These are phyloP conservation scores for Phymatocera aterrima DNA, from an alignment of 2,888 invertebrate genomes.

Conservation along the genomic window DNA sequence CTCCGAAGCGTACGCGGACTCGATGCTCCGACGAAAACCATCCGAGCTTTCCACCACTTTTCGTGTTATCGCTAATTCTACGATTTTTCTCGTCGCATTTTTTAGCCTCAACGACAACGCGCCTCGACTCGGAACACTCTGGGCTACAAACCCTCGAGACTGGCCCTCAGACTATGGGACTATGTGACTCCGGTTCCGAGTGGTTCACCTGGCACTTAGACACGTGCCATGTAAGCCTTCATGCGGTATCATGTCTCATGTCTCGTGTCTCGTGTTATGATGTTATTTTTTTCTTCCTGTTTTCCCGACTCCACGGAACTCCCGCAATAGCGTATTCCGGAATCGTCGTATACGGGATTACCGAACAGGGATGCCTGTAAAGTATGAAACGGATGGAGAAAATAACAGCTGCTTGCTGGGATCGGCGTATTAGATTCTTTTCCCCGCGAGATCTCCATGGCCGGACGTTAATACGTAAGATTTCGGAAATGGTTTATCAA, in stretches of 20 bases:
- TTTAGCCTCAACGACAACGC: background rate
- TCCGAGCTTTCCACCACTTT: background rate
- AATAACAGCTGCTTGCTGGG: background rate
- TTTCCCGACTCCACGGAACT: background rate
- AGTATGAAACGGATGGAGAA: constrained; percentile 9
- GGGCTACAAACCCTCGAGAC: constrained; percentile 49
- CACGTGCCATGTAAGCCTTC: constrained; percentile 68
- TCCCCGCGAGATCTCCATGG: background rate
- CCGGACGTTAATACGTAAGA: background rate
- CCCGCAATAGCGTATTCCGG: background rate
- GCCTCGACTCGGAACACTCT: constrained; percentile 7
- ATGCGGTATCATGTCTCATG: constrained; percentile 44
- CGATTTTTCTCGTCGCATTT: background rate
- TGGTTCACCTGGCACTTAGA: constrained; percentile 70
- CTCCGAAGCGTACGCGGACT: no score
- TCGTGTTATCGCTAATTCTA: background rate
- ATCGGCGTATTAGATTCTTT: background rate
- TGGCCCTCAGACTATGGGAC: constrained; percentile 59
- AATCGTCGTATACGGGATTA: background rate
- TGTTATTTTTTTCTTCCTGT: background rate
- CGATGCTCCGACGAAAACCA: no score
- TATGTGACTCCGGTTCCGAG: constrained; percentile 58
- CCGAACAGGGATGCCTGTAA: background rate
- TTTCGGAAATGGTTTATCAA: constrained; percentile 9
- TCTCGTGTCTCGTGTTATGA: constrained; percentile 37